Evolutionary conservation across 2,797 vertebrate genomes (phyloP), one percentile per base, ranked within the genome.

Genomic region (Cyclopterus lumpus): DNA sequence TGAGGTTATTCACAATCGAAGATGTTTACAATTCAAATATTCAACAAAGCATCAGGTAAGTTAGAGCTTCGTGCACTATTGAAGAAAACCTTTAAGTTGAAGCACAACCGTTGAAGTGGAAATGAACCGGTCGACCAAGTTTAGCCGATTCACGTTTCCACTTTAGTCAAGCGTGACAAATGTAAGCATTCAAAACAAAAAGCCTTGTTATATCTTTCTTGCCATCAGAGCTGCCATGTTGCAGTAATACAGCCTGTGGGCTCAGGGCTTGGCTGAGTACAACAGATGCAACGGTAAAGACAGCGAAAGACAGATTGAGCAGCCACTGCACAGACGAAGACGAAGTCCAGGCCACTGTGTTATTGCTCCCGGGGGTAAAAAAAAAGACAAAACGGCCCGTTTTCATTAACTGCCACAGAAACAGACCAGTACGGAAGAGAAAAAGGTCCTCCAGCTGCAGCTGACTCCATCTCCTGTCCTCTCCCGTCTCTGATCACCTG

Each of bases 11-110:
- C 3, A 2, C 18, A 42, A 26, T 79, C 71, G 71, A 26, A 54
- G 46, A 74, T 75, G 55, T 11, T 42, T 57, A 63, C 40, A 54
- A 65, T 75, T 77, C 77, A 77, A 74, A 66, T 1, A 30, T 54
- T 44, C 42, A 46, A 16, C 22, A 48, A 62, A 49, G 77, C 32
- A 64, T 72, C 55, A 57, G 42, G 38, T 5, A 61, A 40, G 48
- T 12, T 4, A 22, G 11, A 36, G 15, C 11, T 38, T 40, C n/a
- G 22, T 14, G 18, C 2, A 46, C 16, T 18, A 18, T 6, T 18
- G 15, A 44, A 15, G 30, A 1, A 10, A 61, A 57, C 18, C 26
- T 62, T 55, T 8, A n/a, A 18, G 44, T 59, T 60, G n/a, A 66
- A 40, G 46, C 8, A 24, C 58, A 16, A 30, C 6, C n/a, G n/a